Base-by-base conservation (phyloP, 2,888 invertebrate genomes). In the Exocentrus adspersus region DNA sequence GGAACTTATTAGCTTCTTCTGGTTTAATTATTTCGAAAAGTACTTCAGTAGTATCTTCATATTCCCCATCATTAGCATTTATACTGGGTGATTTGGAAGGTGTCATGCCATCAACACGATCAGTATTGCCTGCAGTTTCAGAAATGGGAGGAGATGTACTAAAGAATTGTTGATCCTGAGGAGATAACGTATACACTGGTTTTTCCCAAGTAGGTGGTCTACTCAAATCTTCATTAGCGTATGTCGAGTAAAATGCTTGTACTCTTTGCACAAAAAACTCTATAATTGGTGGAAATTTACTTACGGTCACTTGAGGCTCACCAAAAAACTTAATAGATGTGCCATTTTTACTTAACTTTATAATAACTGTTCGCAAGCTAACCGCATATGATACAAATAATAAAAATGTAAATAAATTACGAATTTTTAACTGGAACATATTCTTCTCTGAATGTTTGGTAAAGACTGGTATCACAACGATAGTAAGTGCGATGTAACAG, bases 231-330 rank as follows among this genome's bases (percentile, higher is more conserved):
- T 86, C 85, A 19, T 88, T 85, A 54, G 87, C 81, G 72, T 88
- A 88, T n/a, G 88, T 87, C 0, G 91, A 91, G 82, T 89, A 88
- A 71, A 88, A 85, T 0, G 88, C 86, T 80, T 92, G 92, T 56
- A 92, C 86, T 48, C 88, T 85, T 77, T 91, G 91, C 4, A 90
- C 86, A 41, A 92, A 78, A 70, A 87, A 87, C 76, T 92, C 91
- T 67, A 92, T 78, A 51, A 91, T 80, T 0, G 90, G 89, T 4
- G 91, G 91, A 77, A 92, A 89, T 75, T 88, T 80, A 62, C 76
- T 80, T 2, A 79, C 77, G n/a, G 74, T 74, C 19, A 68, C 70
- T 19, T 67, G 64, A 7, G 70, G 69, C 6, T 43, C 45, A 17
- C 62, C 60, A 45, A 69, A 68, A 32, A 69, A 6, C 61, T 67